Conservation (phyloP, 2,888 invertebrate species). For the Callyntrura guangdongensis region DNA sequence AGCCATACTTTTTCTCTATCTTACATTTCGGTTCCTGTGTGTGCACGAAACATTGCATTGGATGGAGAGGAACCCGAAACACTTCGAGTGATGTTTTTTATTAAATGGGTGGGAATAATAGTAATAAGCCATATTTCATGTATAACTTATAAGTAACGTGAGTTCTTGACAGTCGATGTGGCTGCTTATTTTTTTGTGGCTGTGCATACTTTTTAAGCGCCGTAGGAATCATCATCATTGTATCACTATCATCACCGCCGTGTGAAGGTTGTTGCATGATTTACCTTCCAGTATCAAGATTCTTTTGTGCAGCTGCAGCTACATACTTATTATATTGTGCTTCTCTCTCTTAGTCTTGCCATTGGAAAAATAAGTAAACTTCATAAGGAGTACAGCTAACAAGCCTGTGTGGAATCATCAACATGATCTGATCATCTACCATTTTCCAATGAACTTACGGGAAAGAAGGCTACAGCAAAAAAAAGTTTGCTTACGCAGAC, state of each 20-base stretch:
- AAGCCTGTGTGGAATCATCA: not conserved
- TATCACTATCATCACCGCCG: not conserved
- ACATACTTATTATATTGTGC: not conserved
- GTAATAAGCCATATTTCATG: conserved; percentile 60
- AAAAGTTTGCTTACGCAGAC: no score
- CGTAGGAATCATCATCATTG: not conserved
- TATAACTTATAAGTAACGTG: not conserved
- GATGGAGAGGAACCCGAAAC: no score
- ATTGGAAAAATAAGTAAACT: not conserved
- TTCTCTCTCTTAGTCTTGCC: not conserved
- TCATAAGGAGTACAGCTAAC: not conserved
- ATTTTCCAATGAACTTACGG: not conserved
- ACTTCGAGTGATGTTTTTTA: conserved; percentile 31
- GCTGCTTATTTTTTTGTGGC: not conserved
- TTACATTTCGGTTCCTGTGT: not conserved
- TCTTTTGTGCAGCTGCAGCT: not conserved
- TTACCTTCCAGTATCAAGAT: conserved; percentile 26
- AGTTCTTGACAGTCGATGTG: conserved; percentile 8
- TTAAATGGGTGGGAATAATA: conserved; percentile 48
- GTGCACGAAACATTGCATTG: not conserved
- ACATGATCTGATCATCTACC: not conserved
- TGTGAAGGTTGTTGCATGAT: not conserved
- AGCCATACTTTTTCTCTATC: not conserved
- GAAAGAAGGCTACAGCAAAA: not conserved
- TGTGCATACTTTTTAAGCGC: not conserved